phyloP scores from a whole-genome alignment of 2,888 invertebrate genomes.

The Latrodectus elegans region DNA sequence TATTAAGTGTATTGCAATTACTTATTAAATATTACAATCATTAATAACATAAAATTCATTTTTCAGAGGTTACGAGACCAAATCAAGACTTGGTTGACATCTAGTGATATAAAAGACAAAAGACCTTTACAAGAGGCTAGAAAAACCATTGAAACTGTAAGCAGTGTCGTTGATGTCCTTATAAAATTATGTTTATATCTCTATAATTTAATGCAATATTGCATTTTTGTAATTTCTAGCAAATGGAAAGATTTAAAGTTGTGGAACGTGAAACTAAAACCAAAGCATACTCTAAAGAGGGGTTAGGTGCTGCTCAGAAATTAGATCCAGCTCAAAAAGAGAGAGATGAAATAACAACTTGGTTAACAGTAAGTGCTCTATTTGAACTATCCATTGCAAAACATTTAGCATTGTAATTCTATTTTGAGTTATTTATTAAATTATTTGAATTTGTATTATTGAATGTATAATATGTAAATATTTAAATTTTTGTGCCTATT shows the following conservation, averaged over 20 bases:
- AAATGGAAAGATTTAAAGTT: constrained; percentile 99
- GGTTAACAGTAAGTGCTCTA: constrained; percentile 82
- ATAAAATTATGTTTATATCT: neutral
- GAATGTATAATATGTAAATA: neutral
- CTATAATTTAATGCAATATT: neutral
- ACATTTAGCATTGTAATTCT: neutral
- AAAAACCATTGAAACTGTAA: constrained; percentile 98
- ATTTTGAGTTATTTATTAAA: neutral
- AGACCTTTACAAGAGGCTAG: constrained; percentile 96
- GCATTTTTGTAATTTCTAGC: constrained; percentile 79
- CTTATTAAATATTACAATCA: neutral
- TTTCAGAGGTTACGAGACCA: constrained; percentile 94
- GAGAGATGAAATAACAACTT: constrained; percentile 93
- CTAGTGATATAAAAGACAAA: constrained; percentile 99
- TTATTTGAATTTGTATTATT: neutral
- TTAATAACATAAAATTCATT: neutral
- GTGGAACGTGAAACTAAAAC: constrained; percentile 99
- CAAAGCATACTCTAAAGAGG: constrained; percentile 99
- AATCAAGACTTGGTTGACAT: constrained; percentile 99
- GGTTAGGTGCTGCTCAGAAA: constrained; percentile 98
- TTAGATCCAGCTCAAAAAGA: constrained; percentile 98
- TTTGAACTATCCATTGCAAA: too few species aligned
- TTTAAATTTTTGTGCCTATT: neutral
- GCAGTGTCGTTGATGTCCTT: constrained; percentile 72
- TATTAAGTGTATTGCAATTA: neutral